Evolutionary conservation across 2,888 invertebrate genomes (phyloP), one percentile per base, ranked within the genome.

Genomic region (Agrotis clavis): DNA sequence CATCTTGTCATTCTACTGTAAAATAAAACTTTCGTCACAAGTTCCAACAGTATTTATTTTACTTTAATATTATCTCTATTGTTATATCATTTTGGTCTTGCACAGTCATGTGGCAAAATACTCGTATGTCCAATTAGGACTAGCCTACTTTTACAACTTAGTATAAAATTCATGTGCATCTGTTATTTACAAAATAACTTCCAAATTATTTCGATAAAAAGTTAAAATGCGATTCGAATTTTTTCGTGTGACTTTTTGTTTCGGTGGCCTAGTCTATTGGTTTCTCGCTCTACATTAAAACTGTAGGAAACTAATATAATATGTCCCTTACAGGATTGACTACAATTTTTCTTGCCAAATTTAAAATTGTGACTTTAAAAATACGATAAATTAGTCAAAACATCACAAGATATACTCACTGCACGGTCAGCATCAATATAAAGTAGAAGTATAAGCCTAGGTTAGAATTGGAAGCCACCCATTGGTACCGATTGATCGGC

Each of bases 401-500:
- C 70, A 83, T 80, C 72, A 85, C 78, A 78, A 76, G 80, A 78
- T 72, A 72, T 83, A 88, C 89, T 91, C 85, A 92, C 90, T 88
- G 87, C 88, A 85, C 85, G 83, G 85, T 84, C 84, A 89, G 87
- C 87, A 86, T 87, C 79, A 81, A 74, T 83, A 87, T 69, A 77
- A 82, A 83, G 78, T 80, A 74, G 76, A 78, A 60, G 71, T 62
- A 56, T 75, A 80, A 77, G 80, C 79, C 76, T 81, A 79, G 82
- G 90, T 97, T 98, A 98, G 95, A 98, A 98, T 88, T 98, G 97
- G 92, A 98, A 98, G 87, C 98, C 98, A 83, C 98, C 98, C 96
- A 97, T 97, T 30, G 98, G 98, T 86, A 98, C 97, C 68, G 97
- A 97, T 87, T 97, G 97, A 91, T 98, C 97, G 14, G 97, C 94